Conservation (phyloP, 2,113 vertebrate species). For the Shinisaurus crocodilurus region DNA sequence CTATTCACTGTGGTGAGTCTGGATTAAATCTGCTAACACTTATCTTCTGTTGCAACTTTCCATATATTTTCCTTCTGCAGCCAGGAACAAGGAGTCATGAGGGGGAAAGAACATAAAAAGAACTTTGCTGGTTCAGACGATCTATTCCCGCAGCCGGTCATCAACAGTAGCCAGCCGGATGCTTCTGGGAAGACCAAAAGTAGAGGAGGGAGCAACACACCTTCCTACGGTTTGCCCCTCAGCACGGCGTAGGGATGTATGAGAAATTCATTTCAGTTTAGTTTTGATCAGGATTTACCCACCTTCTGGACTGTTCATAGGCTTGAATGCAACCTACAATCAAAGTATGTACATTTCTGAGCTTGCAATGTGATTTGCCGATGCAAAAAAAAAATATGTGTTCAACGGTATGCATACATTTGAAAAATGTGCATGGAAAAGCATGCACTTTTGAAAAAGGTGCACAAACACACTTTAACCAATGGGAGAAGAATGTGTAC, state of each 20-base stretch:
- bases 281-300: too few species aligned
- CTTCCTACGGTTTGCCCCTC: not conserved
- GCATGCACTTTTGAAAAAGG: too few species aligned
- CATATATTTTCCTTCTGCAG: not conserved
- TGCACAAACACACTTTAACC: too few species aligned
- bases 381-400: too few species aligned
- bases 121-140: not conserved
- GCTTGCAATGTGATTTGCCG: too few species aligned
- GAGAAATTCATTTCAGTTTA: too few species aligned
- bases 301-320: too few species aligned
- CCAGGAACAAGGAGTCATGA: not conserved
- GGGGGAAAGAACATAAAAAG: not conserved
- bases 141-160: not conserved
- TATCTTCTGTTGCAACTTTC: not conserved
- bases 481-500: too few species aligned
- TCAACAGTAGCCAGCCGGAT: not conserved
- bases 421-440: too few species aligned
- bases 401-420: too few species aligned
- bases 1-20: constrained; percentile 4
- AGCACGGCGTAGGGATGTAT: not conserved
- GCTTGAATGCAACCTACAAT: too few species aligned
- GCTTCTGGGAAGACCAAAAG: not conserved
- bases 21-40: constrained; percentile 22
- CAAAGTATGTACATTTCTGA: too few species aligned
- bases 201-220: not conserved